A percentile compares a stretch with the other conserved stretches of the same genome.
These are phyloP conservation scores for Chalcosyrphus nemorum DNA, from an alignment of 2,888 invertebrate species.

Conservation along the genomic window DNA sequence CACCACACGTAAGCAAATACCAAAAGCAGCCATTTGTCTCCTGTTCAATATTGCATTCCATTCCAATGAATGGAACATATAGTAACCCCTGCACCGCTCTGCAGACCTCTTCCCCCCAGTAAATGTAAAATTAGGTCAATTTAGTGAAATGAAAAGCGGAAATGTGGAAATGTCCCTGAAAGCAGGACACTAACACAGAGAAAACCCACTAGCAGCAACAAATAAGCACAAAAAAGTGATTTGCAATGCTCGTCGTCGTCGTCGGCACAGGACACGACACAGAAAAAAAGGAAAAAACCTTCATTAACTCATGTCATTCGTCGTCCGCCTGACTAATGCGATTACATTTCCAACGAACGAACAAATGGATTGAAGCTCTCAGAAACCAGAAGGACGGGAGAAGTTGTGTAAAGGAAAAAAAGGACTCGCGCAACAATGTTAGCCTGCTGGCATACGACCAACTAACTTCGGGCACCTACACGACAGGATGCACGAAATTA, in stretches of 20 bases:
- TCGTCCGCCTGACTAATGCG: conserved; percentile 53
- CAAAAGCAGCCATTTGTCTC: conserved; percentile 46
- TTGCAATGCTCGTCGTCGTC: conserved; percentile 31
- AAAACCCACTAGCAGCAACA: not conserved
- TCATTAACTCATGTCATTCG: conserved; percentile 67
- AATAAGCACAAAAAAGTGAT: conserved; percentile 23
- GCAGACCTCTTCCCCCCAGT: not conserved
- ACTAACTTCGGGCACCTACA: conserved; percentile 39
- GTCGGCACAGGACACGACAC: conserved; percentile 11
- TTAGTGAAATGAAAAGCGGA: conserved; percentile 59
- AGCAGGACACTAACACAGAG: conserved; percentile 6
- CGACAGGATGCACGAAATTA: conserved; percentile 54
- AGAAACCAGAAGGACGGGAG: not conserved
- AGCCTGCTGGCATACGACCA: conserved; percentile 44
- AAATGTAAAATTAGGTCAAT: conserved; percentile 61
- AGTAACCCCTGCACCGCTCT: not conserved
- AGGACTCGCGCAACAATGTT: conserved; percentile 28
- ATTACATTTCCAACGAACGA: conserved; percentile 53
- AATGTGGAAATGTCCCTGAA: conserved; percentile 28
- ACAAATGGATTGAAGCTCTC: not conserved
- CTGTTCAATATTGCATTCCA: conserved; percentile 31
- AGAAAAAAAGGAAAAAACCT: conserved; percentile 60
- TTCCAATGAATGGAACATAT: conserved; percentile 13
- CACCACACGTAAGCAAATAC: conserved; percentile 27
- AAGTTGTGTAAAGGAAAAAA: not conserved